Evolutionary conservation across 2,113 vertebrate species (phyloP).

Genomic region (Mionectes macconnelli): DNA sequence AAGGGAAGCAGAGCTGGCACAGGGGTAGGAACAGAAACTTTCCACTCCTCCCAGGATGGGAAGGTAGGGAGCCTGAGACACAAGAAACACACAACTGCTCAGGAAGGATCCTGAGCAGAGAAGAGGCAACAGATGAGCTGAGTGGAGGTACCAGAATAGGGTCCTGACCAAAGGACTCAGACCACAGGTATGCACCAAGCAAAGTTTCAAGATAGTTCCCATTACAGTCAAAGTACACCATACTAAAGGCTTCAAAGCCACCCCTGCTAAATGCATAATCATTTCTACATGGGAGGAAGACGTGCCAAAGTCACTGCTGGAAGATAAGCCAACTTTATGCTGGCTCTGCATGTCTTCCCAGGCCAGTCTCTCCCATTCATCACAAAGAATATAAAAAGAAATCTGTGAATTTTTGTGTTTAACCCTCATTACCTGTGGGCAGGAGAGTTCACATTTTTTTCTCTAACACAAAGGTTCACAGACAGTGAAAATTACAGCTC

Average conservation of each 20-base stretch:
- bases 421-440: neutral
- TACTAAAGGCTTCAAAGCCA: neutral
- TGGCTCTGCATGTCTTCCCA: neutral
- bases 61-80: neutral
- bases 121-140: neutral
- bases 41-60: neutral
- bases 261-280: neutral
- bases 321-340: neutral
- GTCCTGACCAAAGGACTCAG: neutral
- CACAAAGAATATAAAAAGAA: conserved; percentile 17
- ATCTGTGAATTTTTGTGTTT: neutral
- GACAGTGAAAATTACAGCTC: conserved; percentile 27
- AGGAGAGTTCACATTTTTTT: neutral
- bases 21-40: neutral
- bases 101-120: neutral
- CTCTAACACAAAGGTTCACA: neutral
- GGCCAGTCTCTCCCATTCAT: neutral
- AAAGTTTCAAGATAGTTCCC: neutral
- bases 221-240: neutral
- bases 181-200: fast-evolving
- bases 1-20: neutral
- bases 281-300: neutral
- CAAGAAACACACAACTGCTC: fast-evolving
- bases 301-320: neutral
- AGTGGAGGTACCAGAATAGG: neutral